Conservation (phyloP, 2,888 invertebrate genomes). For the Miltochrista miniata region DNA sequence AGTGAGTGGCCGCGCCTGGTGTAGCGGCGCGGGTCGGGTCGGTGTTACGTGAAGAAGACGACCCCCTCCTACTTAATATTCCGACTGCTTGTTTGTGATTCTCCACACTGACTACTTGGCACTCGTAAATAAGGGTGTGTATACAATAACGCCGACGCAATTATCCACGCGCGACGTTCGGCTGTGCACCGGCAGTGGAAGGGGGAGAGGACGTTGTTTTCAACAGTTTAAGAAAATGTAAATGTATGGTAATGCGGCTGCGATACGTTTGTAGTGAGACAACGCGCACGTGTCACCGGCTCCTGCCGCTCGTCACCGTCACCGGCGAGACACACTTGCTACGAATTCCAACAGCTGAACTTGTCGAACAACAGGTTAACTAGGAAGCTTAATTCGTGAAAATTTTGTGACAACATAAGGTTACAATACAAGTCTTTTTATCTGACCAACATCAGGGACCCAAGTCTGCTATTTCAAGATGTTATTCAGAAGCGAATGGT, state of each 20-base stretch:
- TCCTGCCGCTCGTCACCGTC: not conserved
- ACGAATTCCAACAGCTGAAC: too few relatives aligned
- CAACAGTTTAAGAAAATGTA: conserved; percentile 52
- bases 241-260: conserved; percentile 51
- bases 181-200: conserved; percentile 2
- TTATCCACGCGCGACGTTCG: conserved; percentile 18
- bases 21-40: not conserved
- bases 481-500: too few relatives aligned
- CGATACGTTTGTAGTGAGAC: conserved; percentile 36
- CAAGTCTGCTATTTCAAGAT: too few relatives aligned
- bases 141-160: conserved; percentile 32
- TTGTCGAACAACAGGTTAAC: too few relatives aligned
- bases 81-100: conserved; percentile 40
- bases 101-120: conserved; percentile 16
- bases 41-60: conserved; percentile 2
- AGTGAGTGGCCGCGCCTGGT: not conserved
- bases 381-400: too few relatives aligned
- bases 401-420: too few relatives aligned
- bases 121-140: conserved; percentile 33
- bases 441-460: too few relatives aligned
- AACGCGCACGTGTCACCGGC: conserved; percentile 5
- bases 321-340: too few relatives aligned
- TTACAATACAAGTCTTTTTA: too few relatives aligned
- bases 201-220: conserved; percentile 27
- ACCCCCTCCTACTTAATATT: conserved; percentile 21